Evolutionary conservation across 2,888 invertebrate species (phyloP).

Genomic region (Epirrita christyi): DNA sequence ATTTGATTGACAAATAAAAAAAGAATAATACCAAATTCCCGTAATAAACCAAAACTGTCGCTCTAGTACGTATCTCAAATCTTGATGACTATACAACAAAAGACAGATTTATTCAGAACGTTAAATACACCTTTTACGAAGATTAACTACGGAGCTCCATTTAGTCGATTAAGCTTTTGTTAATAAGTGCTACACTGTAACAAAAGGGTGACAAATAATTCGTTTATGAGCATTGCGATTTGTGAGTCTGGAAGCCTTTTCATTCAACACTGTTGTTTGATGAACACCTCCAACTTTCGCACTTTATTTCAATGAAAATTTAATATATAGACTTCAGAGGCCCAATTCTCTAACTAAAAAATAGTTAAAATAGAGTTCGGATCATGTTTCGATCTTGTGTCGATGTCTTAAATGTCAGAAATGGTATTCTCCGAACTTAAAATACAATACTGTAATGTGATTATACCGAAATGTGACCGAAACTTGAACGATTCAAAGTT

Average conservation of each 20-base stretch:
- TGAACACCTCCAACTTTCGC: too few relatives aligned
- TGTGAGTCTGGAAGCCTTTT: conserved; percentile 15
- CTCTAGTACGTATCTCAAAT: conserved; percentile 34
- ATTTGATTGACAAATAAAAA: too few relatives aligned
- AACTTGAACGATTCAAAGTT: too few relatives aligned
- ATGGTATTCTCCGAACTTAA: too few relatives aligned
- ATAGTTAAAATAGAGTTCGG: too few relatives aligned
- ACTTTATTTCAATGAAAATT: too few relatives aligned
- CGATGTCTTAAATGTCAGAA: too few relatives aligned
- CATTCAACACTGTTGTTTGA: neutral
- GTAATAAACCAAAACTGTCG: conserved; percentile 15
- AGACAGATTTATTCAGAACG: conserved; percentile 62
- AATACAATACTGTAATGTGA: too few relatives aligned
- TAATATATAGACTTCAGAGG: too few relatives aligned
- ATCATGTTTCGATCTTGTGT: too few relatives aligned
- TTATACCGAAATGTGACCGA: too few relatives aligned
- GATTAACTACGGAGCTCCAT: conserved; percentile 70
- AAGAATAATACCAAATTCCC: neutral
- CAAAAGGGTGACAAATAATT: conserved; percentile 78
- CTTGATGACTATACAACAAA: conserved; percentile 53
- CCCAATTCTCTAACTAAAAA: too few relatives aligned
- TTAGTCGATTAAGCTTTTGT: conserved; percentile 76
- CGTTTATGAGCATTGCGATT: conserved; percentile 56
- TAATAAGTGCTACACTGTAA: conserved; percentile 68
- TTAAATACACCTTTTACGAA: conserved; percentile 66